Percentiles rank a stretch among this genome's conserved stretches.
phyloP scores from a whole-genome alignment of 1,140 invertebrate species.

The Bombus haemorrhoidalis region DNA sequence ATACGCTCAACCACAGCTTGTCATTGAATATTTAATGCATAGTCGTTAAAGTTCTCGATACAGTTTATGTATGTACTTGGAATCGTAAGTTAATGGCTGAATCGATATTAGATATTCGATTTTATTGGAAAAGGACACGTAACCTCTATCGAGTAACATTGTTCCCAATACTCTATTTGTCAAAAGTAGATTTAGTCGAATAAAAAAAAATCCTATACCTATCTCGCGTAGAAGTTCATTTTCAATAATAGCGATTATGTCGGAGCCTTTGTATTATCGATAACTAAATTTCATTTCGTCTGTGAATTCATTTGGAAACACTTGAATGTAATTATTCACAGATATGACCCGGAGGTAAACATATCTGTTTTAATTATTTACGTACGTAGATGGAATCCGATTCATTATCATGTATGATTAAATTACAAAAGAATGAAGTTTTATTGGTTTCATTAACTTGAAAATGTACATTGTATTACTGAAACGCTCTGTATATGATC shows the following conservation, averaged over 20 bases:
- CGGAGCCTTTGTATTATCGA: background rate
- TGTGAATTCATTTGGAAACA: background rate
- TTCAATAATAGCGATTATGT: background rate
- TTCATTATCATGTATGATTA: background rate
- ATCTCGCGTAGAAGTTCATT: background rate
- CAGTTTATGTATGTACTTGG: background rate
- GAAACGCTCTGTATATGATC: no score
- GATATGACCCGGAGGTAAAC: background rate
- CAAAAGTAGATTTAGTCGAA: no score
- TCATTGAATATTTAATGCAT: slow-evolving; percentile 5
- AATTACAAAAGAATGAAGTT: background rate
- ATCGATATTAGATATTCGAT: background rate
- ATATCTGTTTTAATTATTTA: slow-evolving; percentile 1
- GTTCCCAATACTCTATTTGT: background rate
- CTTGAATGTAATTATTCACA: background rate
- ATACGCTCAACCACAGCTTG: background rate
- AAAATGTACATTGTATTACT: no score
- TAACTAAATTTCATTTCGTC: background rate
- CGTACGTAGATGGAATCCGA: background rate
- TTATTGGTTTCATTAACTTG: background rate
- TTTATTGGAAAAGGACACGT: background rate
- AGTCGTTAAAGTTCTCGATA: background rate
- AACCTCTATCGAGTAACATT: slow-evolving; percentile 10
- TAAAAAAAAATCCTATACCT: background rate
- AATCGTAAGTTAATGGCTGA: no score